These are phyloP conservation scores for Oreocharis arfaki DNA, from an alignment of 2,113 vertebrate genomes.

Conservation along the genomic window DNA sequence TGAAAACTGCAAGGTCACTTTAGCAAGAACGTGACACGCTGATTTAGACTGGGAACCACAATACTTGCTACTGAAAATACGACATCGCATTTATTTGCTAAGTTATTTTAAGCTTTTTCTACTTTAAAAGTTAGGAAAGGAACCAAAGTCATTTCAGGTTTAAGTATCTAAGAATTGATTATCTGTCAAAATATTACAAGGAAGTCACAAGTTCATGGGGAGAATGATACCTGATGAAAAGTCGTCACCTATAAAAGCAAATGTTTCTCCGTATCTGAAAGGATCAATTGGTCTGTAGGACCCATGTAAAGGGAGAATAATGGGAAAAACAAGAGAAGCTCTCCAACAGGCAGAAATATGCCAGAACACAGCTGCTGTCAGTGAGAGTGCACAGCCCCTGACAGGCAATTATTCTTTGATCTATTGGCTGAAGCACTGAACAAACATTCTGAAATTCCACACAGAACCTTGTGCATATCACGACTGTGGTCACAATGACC, in stretches of 20 bases:
- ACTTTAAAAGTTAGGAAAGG: neutral
- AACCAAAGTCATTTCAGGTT: neutral
- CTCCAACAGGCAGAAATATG: conserved; percentile 3
- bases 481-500: neutral
- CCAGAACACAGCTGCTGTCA: neutral
- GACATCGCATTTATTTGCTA: neutral
- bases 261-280: neutral
- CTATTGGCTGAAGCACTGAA: conserved; percentile 15
- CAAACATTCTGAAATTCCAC: conserved; percentile 40
- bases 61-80: neutral
- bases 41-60: neutral
- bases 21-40: neutral
- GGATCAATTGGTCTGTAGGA: neutral
- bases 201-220: neutral
- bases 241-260: neutral
- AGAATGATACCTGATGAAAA: neutral
- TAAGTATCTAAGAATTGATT: neutral
- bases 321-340: neutral
- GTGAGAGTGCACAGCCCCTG: neutral
- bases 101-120: neutral
- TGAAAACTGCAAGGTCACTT: neutral
- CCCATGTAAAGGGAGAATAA: neutral
- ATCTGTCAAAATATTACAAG: neutral
- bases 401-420: conserved; percentile 49
- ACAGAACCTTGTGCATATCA: neutral